A percentile compares a stretch with the other conserved stretches of the same genome.
These are phyloP conservation scores for Emydoidea blandingii DNA, from an alignment of 2,797 vertebrate species.

Conservation along the genomic window DNA sequence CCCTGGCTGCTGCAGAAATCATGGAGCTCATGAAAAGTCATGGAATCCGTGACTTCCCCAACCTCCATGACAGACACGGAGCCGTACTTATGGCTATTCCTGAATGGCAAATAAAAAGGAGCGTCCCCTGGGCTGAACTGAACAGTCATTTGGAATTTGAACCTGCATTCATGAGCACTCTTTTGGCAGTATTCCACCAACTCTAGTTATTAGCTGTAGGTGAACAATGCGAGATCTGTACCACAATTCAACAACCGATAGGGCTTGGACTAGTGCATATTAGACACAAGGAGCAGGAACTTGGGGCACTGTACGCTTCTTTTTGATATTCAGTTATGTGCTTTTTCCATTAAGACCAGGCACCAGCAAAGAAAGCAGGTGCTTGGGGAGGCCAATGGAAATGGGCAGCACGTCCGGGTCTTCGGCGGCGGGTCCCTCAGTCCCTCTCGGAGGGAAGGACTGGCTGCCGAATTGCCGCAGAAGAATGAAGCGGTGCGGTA, in stretches of 20 bases:
- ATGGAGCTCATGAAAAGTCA: too few species aligned
- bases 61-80: too few species aligned
- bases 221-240: constrained; percentile 15
- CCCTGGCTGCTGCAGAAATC: too few species aligned
- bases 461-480: too few species aligned
- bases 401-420: too few species aligned
- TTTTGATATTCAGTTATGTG: not conserved
- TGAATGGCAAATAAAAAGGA: constrained; percentile 34
- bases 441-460: too few species aligned
- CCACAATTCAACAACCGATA: not conserved
- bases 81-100: too few species aligned
- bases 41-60: too few species aligned
- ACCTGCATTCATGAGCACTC: not conserved
- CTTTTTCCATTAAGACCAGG: not conserved
- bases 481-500: too few species aligned
- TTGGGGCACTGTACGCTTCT: not conserved
- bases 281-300: not conserved
- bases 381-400: too few species aligned
- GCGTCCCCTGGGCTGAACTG: not conserved
- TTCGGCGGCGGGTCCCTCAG: too few species aligned
- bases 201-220: not conserved
- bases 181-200: not conserved
- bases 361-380: too few species aligned
- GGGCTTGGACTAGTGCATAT: not conserved
- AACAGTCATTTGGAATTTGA: constrained; percentile 23